These are phyloP conservation scores for Dicentrarchus labrax DNA, from an alignment of 2,113 vertebrate genomes.

Conservation along the genomic window DNA sequence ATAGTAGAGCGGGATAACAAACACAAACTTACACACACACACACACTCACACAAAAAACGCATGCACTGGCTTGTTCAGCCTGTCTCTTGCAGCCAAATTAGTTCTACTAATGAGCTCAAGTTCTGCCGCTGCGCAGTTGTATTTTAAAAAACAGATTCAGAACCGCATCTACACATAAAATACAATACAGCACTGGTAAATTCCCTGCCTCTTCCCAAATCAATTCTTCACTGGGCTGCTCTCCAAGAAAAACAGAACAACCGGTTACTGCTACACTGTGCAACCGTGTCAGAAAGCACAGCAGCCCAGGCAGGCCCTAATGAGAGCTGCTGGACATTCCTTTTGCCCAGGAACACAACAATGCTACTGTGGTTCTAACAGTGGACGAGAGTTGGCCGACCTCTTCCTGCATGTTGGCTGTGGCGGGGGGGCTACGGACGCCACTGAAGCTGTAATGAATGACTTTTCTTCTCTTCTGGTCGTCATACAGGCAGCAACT, in stretches of 20 bases:
- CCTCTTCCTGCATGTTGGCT: conserved; percentile 79
- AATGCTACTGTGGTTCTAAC: conserved; percentile 62
- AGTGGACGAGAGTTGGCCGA: conserved; percentile 66
- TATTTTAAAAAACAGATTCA: conserved; percentile 9
- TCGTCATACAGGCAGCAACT: conserved; percentile 30
- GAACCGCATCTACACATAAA: neutral
- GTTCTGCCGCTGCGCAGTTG: neutral
- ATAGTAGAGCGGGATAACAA: conserved; percentile 26
- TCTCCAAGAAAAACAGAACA: conserved; percentile 44
- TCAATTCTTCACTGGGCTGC: conserved; percentile 43
- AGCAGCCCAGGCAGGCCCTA: conserved; percentile 22
- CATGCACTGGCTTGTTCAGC: conserved; percentile 76
- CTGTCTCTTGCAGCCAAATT: conserved; percentile 57
- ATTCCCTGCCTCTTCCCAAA: conserved; percentile 33
- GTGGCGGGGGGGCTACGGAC: conserved; percentile 37
- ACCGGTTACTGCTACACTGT: conserved; percentile 29
- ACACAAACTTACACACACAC: conserved; percentile 34
- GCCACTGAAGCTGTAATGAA: conserved; percentile 59
- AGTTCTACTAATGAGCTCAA: conserved; percentile 46
- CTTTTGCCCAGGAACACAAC: conserved; percentile 64
- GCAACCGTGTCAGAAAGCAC: conserved; percentile 30
- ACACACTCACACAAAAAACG: conserved; percentile 16
- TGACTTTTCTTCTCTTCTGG: conserved; percentile 60
- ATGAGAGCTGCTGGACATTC: conserved; percentile 64
- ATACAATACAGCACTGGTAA: conserved; percentile 10